phyloP scores from a whole-genome alignment of 53 echinoderm and acorn worm species.

The Actinopyga echinites region DNA sequence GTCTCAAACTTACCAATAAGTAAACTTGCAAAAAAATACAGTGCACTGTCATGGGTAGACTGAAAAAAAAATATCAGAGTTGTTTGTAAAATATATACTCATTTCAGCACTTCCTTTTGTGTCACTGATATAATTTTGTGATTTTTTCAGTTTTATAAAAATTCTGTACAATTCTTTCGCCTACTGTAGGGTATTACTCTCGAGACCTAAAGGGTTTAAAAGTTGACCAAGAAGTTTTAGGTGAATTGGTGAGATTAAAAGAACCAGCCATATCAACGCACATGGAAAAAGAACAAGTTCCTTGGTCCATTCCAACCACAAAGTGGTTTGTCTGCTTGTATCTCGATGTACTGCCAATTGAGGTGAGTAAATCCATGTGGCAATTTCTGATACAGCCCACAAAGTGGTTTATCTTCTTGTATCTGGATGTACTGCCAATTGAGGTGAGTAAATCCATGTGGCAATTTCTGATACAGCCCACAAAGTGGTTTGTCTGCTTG shows the following conservation, averaged over 20 bases:
- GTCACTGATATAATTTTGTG: background rate
- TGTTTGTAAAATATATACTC: no score
- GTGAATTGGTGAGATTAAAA: constrained; percentile 81
- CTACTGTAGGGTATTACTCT: constrained; percentile 89
- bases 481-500: no score
- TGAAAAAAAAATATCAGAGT: no score
- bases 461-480: background rate
- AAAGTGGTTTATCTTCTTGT: no score
- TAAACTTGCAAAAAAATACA: no score
- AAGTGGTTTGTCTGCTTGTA: constrained; percentile 97
- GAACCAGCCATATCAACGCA: constrained; percentile 66
- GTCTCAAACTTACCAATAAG: no score
- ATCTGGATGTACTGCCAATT: constrained; percentile 24
- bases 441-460: background rate
- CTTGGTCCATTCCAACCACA: constrained; percentile 92
- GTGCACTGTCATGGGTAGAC: no score
- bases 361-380: constrained; percentile 55
- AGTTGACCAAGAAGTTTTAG: constrained; percentile 89
- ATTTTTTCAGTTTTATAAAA: background rate
- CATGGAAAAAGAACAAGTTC: constrained; percentile 76
- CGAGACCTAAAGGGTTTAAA: constrained; percentile 86
- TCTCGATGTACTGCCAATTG: constrained; percentile 91
- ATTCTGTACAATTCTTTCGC: background rate
- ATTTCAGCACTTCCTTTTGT: no score
- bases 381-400: background rate